phyloP scores from a whole-genome alignment of 2,113 vertebrate species.

The Oreocharis arfaki region DNA sequence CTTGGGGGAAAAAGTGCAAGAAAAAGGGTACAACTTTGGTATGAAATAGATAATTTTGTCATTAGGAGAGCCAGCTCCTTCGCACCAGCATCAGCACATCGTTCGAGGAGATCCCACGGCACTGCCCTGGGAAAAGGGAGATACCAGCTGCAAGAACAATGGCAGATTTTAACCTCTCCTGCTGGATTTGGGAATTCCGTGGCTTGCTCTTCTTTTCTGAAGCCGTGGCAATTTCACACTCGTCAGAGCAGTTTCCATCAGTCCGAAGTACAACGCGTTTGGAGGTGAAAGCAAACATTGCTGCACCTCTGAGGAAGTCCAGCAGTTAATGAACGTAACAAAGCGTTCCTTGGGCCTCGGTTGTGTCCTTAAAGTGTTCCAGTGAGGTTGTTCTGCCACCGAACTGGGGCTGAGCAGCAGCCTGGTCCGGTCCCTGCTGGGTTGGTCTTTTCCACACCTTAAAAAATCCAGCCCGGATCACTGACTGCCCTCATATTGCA shows the following conservation, averaged over 20 bases:
- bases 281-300: not conserved
- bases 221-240: not conserved
- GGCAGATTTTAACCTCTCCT: not conserved
- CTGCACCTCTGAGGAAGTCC: not conserved
- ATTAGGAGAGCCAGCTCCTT: not conserved
- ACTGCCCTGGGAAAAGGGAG: not conserved
- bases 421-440: not conserved
- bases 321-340: rapidly evolving
- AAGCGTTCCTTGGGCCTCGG: not conserved
- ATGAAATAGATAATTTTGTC: not conserved
- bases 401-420: not conserved
- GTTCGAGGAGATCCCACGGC: not conserved
- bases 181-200: not conserved
- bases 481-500: not conserved
- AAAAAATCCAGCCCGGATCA: not conserved
- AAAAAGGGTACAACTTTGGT: not conserved
- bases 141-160: rapidly evolving
- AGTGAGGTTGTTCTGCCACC: not conserved
- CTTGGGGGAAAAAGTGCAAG: not conserved
- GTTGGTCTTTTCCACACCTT: not conserved
- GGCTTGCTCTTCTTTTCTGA: not conserved
- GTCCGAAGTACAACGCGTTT: not conserved
- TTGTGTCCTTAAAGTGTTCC: not conserved
- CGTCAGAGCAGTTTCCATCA: not conserved
- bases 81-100: not conserved